Conservation (phyloP, 2,888 invertebrate genomes). For the Metopia argyrocephala region DNA sequence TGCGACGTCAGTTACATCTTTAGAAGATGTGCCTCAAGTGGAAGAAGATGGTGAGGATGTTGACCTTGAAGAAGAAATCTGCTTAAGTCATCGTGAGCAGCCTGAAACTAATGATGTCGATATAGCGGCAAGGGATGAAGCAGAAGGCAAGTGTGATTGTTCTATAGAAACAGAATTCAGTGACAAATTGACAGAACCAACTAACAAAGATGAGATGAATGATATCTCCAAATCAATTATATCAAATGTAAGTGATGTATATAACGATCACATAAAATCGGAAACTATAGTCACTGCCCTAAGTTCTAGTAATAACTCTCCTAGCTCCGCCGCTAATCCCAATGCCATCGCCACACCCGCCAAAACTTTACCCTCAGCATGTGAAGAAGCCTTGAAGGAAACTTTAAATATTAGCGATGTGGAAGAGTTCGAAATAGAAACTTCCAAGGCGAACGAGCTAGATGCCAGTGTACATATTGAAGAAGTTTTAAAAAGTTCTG, state of each 20-base stretch:
- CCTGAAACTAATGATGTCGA: conserved; percentile 62
- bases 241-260: conserved; percentile 78
- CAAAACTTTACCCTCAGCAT: conserved; percentile 64
- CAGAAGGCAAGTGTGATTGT: conserved; percentile 30
- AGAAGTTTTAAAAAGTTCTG: conserved; percentile 80
- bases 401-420: conserved; percentile 76
- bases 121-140: conserved; percentile 26
- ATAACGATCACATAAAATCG: conserved; percentile 78
- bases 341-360: conserved; percentile 32
- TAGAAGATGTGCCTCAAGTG: conserved; percentile 74
- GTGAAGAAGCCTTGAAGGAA: conserved; percentile 76
- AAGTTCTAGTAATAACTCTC: conserved; percentile 66
- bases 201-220: conserved; percentile 50
- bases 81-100: conserved; percentile 51
- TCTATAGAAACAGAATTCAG: conserved; percentile 55
- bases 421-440: conserved; percentile 72
- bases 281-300: conserved; percentile 70
- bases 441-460: conserved; percentile 71
- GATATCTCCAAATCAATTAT: conserved; percentile 65
- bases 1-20: conserved; percentile 70
- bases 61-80: conserved; percentile 63
- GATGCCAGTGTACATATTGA: conserved; percentile 80
- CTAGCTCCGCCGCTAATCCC: conserved; percentile 32
- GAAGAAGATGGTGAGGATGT: conserved; percentile 66
- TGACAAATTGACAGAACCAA: conserved; percentile 62